Conservation (phyloP, 2,888 invertebrate genomes). For the Eupithecia pulchellata region DNA sequence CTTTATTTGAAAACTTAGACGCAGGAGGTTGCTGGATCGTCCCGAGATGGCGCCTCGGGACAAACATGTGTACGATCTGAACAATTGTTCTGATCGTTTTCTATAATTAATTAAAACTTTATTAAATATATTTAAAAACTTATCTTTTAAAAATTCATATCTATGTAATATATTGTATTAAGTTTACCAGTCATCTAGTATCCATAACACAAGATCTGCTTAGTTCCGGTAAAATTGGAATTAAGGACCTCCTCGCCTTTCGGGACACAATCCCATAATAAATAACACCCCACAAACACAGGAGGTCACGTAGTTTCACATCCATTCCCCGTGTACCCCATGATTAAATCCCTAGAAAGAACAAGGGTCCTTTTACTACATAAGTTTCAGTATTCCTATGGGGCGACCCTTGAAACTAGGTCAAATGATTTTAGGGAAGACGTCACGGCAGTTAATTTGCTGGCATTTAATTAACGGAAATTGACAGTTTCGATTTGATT, state of each 20-base stretch:
- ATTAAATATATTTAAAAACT: too few relatives aligned
- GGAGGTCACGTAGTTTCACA: constrained; percentile 9
- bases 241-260: not conserved
- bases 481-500: constrained; percentile 27
- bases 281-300: constrained; percentile 5
- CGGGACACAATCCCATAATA: constrained; percentile 4
- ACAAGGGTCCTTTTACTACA: constrained; percentile 15
- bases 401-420: constrained; percentile 39
- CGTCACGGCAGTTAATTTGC: constrained; percentile 33
- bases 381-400: constrained; percentile 29
- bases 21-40: too few relatives aligned
- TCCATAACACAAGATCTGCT: too few relatives aligned
- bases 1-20: too few relatives aligned
- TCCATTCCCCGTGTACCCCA: constrained; percentile 16
- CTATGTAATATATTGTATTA: too few relatives aligned
- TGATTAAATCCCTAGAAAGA: constrained; percentile 17
- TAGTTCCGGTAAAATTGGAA: not conserved
- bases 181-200: too few relatives aligned
- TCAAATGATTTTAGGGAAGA: constrained; percentile 37
- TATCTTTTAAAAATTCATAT: too few relatives aligned
- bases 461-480: constrained; percentile 28
- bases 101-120: too few relatives aligned
- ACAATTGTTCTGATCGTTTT: too few relatives aligned
- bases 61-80: too few relatives aligned
- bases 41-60: too few relatives aligned